phyloP scores from a whole-genome alignment of 35 echinoderm and acorn worm species.

The Stichopus chloronotus region DNA sequence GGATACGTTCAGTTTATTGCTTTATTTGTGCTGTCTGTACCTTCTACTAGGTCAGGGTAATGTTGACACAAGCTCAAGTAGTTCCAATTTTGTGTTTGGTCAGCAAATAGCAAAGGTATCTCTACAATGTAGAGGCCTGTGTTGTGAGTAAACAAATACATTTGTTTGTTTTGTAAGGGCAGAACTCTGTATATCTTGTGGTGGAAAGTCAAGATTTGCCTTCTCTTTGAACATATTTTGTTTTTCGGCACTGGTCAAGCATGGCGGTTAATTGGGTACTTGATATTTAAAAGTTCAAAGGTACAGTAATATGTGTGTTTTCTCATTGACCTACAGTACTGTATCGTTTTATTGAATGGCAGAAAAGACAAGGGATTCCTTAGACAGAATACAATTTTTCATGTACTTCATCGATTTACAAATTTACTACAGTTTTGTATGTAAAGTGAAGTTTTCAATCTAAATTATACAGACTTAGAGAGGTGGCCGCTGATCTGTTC shows the following conservation, averaged over 20 bases:
- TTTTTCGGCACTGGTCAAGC: background rate
- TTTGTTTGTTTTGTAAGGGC: slow-evolving; percentile 7
- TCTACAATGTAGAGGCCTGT: background rate
- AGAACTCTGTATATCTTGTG: background rate
- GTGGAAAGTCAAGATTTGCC: background rate
- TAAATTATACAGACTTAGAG: too few species aligned
- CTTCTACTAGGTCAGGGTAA: background rate
- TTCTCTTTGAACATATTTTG: background rate
- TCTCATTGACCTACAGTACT: too few species aligned
- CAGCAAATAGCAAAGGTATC: background rate
- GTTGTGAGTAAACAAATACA: background rate
- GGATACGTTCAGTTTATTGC: too few species aligned
- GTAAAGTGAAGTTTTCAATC: too few species aligned
- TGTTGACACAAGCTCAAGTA: background rate
- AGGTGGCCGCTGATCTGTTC: too few species aligned
- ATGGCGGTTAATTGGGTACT: background rate
- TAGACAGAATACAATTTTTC: too few species aligned
- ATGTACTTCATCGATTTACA: too few species aligned
- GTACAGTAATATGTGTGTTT: too few species aligned
- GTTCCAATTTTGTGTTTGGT: background rate
- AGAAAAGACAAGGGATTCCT: too few species aligned
- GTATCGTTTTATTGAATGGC: too few species aligned
- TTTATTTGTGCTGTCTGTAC: too few species aligned
- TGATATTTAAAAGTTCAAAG: slow-evolving; percentile 16
- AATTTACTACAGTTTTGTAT: too few species aligned